Percentiles rank a stretch among this genome's conserved stretches.
Conservation (phyloP, 2,797 vertebrate genomes). For the Limnodromus scolopaceus region DNA sequence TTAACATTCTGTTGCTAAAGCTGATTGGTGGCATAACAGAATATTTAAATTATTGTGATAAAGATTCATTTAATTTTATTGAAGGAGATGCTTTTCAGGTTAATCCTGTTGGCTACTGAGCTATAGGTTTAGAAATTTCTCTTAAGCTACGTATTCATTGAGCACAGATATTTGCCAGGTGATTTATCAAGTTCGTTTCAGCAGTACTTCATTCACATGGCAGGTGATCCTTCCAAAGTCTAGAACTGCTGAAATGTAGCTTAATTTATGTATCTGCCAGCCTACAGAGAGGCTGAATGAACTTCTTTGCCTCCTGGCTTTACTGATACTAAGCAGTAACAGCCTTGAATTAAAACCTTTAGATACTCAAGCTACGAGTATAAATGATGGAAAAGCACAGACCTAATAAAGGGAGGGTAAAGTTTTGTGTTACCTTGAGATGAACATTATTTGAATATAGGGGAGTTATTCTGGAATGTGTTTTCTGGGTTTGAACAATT, state of each 20-base stretch:
- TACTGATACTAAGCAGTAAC: background rate
- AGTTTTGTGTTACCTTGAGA: background rate
- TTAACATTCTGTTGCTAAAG: background rate
- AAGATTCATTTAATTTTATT: background rate
- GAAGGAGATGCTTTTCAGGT: background rate
- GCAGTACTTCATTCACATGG: background rate
- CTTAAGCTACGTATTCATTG: background rate
- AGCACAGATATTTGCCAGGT: background rate
- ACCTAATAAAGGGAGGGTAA: background rate
- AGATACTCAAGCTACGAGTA: background rate
- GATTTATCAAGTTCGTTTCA: background rate
- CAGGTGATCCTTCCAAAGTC: background rate
- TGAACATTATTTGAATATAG: background rate
- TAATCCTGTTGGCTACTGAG: background rate
- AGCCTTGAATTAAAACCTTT: background rate
- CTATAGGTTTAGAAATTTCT: background rate
- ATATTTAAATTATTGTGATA: background rate
- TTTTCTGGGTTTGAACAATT: background rate
- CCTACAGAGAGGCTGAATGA: background rate
- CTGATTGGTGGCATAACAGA: background rate
- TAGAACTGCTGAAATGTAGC: background rate
- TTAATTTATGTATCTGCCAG: background rate
- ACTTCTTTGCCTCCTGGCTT: background rate
- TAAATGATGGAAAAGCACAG: background rate
- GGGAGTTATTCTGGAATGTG: background rate